Evolutionary conservation across 1,140 invertebrate genomes (phyloP).

Genomic region (Heliconius hewitsoni): DNA sequence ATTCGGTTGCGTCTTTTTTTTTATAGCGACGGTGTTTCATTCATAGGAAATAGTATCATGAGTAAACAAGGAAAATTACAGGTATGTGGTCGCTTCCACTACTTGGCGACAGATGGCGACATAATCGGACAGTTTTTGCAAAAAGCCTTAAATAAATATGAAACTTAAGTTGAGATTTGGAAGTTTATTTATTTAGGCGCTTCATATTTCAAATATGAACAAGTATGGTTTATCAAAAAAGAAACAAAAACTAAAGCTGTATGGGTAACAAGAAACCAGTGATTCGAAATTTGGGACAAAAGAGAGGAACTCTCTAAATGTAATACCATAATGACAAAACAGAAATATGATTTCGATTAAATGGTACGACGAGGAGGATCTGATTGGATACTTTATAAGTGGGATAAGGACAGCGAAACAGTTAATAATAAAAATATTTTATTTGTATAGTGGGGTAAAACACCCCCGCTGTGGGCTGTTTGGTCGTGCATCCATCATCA

Average conservation of each 20-base stretch:
- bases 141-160: conserved; percentile 45
- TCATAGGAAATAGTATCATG: conserved; percentile 60
- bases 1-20: conserved; percentile 76
- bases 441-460: conserved; percentile 80
- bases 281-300: conserved; percentile 74
- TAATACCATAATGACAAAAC: conserved; percentile 81
- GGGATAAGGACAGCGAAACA: conserved; percentile 57
- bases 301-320: conserved; percentile 78
- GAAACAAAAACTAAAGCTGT: conserved; percentile 61
- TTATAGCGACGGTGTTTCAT: conserved; percentile 57
- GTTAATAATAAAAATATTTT: conserved; percentile 82
- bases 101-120: conserved; percentile 70
- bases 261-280: conserved; percentile 77
- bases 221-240: conserved; percentile 65
- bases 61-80: conserved; percentile 55
- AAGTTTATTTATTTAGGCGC: conserved; percentile 44
- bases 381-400: conserved; percentile 47
- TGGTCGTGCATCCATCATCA: conserved; percentile 80
- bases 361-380: conserved; percentile 59
- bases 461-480: conserved; percentile 80
- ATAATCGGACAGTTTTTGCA: conserved; percentile 38
- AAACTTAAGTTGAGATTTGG: conserved; percentile 48
- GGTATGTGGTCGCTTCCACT: conserved; percentile 50
- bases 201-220: conserved; percentile 55
- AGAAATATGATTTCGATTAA: conserved; percentile 82